Evolutionary conservation across 2,888 invertebrate species (phyloP), one percentile per base, ranked within the genome.

Genomic region (Orthosia gothica): DNA sequence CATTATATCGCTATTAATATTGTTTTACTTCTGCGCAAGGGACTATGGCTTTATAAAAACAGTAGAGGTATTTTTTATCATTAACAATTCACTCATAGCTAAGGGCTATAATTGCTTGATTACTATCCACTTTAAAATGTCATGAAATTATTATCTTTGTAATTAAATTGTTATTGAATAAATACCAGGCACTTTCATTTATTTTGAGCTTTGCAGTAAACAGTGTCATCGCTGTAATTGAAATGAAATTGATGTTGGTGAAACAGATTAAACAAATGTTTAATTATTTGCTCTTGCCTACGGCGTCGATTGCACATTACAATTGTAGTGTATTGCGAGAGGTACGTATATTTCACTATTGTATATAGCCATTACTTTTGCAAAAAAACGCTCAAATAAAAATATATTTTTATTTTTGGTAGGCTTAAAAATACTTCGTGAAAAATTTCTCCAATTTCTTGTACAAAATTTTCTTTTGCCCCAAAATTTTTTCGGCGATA

Each of bases 231-330:
- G 45, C 11, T 58, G 45, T 65, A 57, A 62, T 52, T 23, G 40
- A 59, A 70, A 58, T 13, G 11, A 50, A 69, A 82, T 80, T 65
- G 49, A 23, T 82, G 58, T 64, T 57, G 66, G 62, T 70, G 0
- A 49, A 82, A 50, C 55, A 52, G 26, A 58, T 65, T 45, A 69
- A 77, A 78, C 52, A 64, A 23, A 23, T 50, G 47, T 50, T 20
- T 45, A 52, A 69, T 58, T 72, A 80, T 62, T 72, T 59, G 20
- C 62, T 52, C 2, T 18, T 16, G 40, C 50, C 20, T 50, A 23
- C 23, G 40, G 47, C 20, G 23, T 12, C 23, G 47, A 40, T 50
- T 58, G 20, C 3, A 54, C 45, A 66, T 59, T 23, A 54, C 23
- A 50, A 62, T n/a, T 50, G 15, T 40, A 40, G 12, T n/a, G 13